These are phyloP conservation scores for Drosophila demipolita DNA, from an alignment of 2,888 invertebrate genomes.

Conservation along the genomic window DNA sequence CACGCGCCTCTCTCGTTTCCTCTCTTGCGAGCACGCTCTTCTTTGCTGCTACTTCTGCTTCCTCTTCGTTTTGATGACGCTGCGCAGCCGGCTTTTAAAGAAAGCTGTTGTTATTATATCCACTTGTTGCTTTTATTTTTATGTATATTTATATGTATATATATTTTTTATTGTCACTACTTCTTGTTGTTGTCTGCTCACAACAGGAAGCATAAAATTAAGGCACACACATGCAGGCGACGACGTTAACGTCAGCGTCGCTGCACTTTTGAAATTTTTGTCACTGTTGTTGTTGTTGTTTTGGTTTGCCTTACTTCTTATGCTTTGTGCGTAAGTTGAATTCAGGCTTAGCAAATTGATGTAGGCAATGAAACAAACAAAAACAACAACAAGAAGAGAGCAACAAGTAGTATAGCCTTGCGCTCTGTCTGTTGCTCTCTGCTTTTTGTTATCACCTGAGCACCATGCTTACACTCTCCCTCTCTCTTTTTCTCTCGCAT, in stretches of 20 bases:
- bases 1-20: slow-evolving; percentile 6
- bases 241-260: slow-evolving; percentile 43
- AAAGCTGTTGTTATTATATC: slow-evolving; percentile 42
- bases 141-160: background rate
- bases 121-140: slow-evolving; percentile 51
- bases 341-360: slow-evolving; percentile 45
- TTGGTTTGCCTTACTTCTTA: slow-evolving; percentile 23
- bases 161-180: slow-evolving; percentile 31
- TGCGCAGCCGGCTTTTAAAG: slow-evolving; percentile 60
- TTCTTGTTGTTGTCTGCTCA: slow-evolving; percentile 48
- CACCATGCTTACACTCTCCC: slow-evolving; percentile 13
- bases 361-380: slow-evolving; percentile 28
- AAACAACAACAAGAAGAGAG: slow-evolving; percentile 4
- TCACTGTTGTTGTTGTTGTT: slow-evolving; percentile 47
- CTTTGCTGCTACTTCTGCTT: background rate
- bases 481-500: slow-evolving; percentile 35
- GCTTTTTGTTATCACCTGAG: slow-evolving; percentile 70
- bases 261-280: slow-evolving; percentile 68
- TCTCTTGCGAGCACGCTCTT: slow-evolving; percentile 25
- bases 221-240: slow-evolving; percentile 68
- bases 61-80: slow-evolving; percentile 18
- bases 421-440: slow-evolving; percentile 20
- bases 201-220: slow-evolving; percentile 76
- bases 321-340: slow-evolving; percentile 47
- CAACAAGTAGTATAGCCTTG: slow-evolving; percentile 47